A percentile compares a stretch with the other conserved stretches of the same genome.
Evolutionary conservation across 2,888 invertebrate genomes (phyloP).

Genomic region (Drosophila kokeensis): DNA sequence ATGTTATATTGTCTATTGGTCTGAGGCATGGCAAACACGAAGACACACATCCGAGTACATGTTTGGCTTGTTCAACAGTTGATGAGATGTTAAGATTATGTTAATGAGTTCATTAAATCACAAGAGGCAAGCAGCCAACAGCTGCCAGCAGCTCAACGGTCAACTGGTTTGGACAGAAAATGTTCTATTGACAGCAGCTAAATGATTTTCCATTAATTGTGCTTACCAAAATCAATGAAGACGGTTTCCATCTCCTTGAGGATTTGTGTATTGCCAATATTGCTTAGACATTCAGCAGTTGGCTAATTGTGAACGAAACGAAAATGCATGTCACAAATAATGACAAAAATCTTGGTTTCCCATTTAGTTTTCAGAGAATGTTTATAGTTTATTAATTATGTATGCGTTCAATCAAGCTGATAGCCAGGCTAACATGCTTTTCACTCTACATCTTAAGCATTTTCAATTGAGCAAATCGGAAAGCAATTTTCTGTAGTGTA

Average conservation of each 20-base stretch:
- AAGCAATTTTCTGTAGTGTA: not conserved
- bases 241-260: not conserved
- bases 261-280: not conserved
- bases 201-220: slow-evolving; percentile 39
- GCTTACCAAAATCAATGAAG: not conserved
- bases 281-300: slow-evolving; percentile 19
- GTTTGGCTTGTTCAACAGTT: slow-evolving; percentile 60
- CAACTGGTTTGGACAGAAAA: not conserved
- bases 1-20: slow-evolving; percentile 35
- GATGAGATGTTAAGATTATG: slow-evolving; percentile 78
- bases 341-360: not conserved
- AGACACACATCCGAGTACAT: slow-evolving; percentile 10
- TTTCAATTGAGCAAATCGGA: not conserved
- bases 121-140: slow-evolving; percentile 48
- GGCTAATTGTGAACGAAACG: slow-evolving; percentile 35
- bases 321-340: slow-evolving; percentile 16
- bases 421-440: not conserved
- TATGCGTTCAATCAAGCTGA: not conserved
- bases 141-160: not conserved
- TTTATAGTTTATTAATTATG: not conserved
- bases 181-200: slow-evolving; percentile 37
- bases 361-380: not conserved
- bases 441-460: not conserved
- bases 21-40: slow-evolving; percentile 7
- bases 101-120: slow-evolving; percentile 79